Base-by-base conservation (phyloP, 1,140 invertebrate species). In the Gryllus bimaculatus region DNA sequence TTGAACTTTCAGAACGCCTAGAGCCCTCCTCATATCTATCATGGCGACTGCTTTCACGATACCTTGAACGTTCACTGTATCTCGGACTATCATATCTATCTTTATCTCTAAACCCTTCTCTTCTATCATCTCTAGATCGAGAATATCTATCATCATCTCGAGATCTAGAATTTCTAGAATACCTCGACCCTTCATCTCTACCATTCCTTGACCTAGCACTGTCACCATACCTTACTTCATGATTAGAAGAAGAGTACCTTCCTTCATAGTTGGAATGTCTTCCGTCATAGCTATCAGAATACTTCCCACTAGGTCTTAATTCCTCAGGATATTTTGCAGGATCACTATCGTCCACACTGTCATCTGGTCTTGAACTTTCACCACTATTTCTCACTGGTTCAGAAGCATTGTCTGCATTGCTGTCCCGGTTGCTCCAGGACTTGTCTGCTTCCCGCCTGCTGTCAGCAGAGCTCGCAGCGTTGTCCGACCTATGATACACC, bases 401-500 rank as follows among this genome's bases (percentile, higher is more conserved):
- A 18, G 39, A 39, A 18, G 39, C 15, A 39, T 48, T 77, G 39
- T 48, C 76, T 47, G 39, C 76, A 18, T 39, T 15, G 47, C 76
- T 39, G 21, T 77, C 39, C 76, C 39, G 76, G 76, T 77, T 48
- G 76, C 39, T 7, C 76, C 47, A 48, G 49, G 76, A 80, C 79
- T 80, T 47, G 47, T 47, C 47, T 79, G 74, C 39, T 74, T 75
- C 47, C 78, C 73, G 78, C 48, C 73, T 48, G 73, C 74, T 26
- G 47, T 26, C 73, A 47, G 77, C 20, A 18, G 80, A 76, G 48
- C 77, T 73, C 77, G 77, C 48, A 73, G 48, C 48, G 77, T 77
- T 48, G 47, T 75, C 80, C 73, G 20, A 78, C 77, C 80, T 78
- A 80, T 75, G 80, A 80, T 78, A 80, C 80, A 80, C 77, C 80